Conservation (phyloP, 2,797 vertebrate species). For the Betta splendens region DNA sequence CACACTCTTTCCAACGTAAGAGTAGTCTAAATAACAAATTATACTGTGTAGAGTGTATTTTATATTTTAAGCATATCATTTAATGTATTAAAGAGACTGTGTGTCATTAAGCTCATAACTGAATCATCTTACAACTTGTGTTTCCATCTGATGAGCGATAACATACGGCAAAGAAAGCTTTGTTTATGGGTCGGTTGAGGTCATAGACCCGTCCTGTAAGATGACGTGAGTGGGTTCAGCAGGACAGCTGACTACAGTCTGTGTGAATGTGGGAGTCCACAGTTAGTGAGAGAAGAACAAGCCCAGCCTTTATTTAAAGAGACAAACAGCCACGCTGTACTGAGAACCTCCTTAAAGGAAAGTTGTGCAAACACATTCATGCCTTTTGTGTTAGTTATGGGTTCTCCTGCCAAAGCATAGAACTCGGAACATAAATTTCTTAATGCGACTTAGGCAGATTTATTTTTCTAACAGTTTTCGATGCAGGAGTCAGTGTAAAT, state of each 20-base stretch:
- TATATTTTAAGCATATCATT: constrained; percentile 22
- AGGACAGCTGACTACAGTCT: constrained; percentile 33
- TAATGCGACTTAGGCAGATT: constrained; percentile 15
- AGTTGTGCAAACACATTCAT: constrained; percentile 34
- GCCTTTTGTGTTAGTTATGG: constrained; percentile 36
- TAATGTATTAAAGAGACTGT: constrained; percentile 2
- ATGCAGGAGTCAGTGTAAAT: constrained; percentile 32
- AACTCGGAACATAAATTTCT: constrained; percentile 9
- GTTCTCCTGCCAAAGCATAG: not conserved
- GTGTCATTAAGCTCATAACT: constrained; percentile 5
- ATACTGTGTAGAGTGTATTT: constrained; percentile 22
- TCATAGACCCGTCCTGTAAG: constrained; percentile 42
- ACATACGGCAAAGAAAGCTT: constrained; percentile 48
- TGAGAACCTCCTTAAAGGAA: constrained; percentile 16
- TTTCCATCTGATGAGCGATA: constrained; percentile 26
- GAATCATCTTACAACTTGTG: constrained; percentile 30
- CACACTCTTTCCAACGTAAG: constrained; percentile 23
- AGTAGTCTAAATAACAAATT: constrained; percentile 26
- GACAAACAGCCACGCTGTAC: constrained; percentile 61
- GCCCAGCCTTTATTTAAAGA: constrained; percentile 58
- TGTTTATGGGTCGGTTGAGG: constrained; percentile 52
- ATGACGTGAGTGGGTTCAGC: constrained; percentile 54
- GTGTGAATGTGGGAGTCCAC: constrained; percentile 56
- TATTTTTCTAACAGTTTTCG: constrained; percentile 32
- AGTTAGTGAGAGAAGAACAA: constrained; percentile 48